phyloP scores from a whole-genome alignment of 2,113 vertebrate species.

The Chamaetylas fuelleborni region DNA sequence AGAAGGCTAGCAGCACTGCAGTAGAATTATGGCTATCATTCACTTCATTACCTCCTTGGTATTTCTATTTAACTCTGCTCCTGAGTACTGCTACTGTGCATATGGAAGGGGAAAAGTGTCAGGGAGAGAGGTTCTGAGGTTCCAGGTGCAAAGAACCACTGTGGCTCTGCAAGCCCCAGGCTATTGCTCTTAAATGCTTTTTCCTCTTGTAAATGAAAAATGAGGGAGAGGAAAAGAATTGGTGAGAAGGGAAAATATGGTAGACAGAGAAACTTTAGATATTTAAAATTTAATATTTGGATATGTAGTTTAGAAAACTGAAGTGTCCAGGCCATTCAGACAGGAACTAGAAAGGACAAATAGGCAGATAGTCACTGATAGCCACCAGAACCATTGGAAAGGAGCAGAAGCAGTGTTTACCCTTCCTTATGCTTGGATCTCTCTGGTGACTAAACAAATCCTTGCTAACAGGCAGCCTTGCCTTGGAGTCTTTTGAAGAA shows the following conservation, averaged over 20 bases:
- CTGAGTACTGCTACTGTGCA: not conserved
- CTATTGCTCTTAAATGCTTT: slow-evolving; percentile 41
- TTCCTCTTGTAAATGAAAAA: slow-evolving; percentile 29
- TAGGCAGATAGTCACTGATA: not conserved
- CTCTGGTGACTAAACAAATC: not conserved
- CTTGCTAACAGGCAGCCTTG: not conserved
- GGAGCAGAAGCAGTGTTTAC: not conserved
- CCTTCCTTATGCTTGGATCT: not conserved
- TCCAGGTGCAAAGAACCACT: not conserved
- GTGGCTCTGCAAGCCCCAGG: not conserved
- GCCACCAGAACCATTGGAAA: not conserved
- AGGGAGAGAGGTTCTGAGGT: not conserved
- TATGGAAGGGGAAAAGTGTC: not conserved
- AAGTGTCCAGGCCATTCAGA: not conserved
- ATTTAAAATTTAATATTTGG: not conserved
- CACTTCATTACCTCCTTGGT: not conserved
- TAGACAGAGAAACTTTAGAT: not conserved
- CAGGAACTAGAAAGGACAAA: not conserved
- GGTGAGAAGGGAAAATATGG: not conserved
- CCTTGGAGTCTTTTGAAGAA: not conserved
- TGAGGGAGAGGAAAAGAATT: not conserved
- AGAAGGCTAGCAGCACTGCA: not conserved
- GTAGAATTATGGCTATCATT: not conserved
- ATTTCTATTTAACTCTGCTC: slow-evolving; percentile 35
- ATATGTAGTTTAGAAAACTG: not conserved